Conservation (phyloP, 1,140 invertebrate genomes). For the Sesamia nonagrioides region DNA sequence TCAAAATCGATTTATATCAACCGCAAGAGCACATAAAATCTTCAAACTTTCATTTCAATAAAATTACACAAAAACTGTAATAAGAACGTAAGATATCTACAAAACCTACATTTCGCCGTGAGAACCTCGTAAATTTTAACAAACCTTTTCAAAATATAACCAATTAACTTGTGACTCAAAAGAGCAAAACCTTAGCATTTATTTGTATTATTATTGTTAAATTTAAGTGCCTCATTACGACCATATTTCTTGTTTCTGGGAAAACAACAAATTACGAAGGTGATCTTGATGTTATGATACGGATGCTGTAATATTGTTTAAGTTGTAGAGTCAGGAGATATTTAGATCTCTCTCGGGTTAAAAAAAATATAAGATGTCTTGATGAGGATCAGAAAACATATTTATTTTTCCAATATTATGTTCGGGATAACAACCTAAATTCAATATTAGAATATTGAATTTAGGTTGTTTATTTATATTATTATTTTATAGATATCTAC, state of each 20-base stretch:
- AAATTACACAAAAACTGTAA: neutral
- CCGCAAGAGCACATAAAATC: conserved; percentile 2
- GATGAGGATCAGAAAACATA: neutral
- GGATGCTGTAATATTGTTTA: conserved; percentile 58
- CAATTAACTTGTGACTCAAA: conserved; percentile 43
- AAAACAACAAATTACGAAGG: conserved; percentile 78
- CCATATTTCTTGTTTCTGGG: conserved; percentile 66
- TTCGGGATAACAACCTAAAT: too few relatives aligned
- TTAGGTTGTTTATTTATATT: too few relatives aligned
- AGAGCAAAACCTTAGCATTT: neutral
- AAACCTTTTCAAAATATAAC: conserved; percentile 35
- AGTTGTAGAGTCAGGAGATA: conserved; percentile 64
- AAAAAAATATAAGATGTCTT: conserved; percentile 4
- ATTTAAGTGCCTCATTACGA: conserved; percentile 65
- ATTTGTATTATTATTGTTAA: conserved; percentile 46
- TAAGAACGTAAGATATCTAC: neutral
- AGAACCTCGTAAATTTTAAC: conserved; percentile 15
- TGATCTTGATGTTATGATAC: conserved; percentile 67
- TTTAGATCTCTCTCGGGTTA: conserved; percentile 51
- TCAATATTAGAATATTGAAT: too few relatives aligned
- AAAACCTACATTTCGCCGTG: conserved; percentile 24
- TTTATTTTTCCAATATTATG: neutral
- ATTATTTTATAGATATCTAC: too few relatives aligned
- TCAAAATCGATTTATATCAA: neutral
- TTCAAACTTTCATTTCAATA: neutral